These are phyloP conservation scores for Chloropsis cyanopogon DNA, from an alignment of 2,113 vertebrate species.

Conservation along the genomic window DNA sequence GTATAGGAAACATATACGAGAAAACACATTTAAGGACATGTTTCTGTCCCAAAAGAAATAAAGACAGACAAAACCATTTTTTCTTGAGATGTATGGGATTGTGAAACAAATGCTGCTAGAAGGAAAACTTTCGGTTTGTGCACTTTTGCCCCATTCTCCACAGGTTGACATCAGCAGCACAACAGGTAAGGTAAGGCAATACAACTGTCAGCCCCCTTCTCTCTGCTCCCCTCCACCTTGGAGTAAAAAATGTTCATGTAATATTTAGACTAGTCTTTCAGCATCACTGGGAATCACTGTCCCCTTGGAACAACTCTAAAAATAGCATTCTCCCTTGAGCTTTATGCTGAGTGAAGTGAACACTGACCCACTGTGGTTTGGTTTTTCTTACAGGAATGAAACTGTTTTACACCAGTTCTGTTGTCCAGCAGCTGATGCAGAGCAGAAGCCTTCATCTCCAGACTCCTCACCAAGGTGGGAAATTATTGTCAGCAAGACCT, in stretches of 20 bases:
- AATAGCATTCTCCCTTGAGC: not conserved
- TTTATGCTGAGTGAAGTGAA: conserved; percentile 6
- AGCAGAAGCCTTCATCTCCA: conserved; percentile 80
- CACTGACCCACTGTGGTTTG: conserved; percentile 17
- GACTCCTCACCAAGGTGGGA: conserved; percentile 76
- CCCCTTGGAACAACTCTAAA: not conserved
- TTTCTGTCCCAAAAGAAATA: not conserved
- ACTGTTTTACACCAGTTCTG: conserved; percentile 98
- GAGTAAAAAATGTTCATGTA: not conserved
- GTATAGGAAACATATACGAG: not conserved
- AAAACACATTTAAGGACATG: not conserved
- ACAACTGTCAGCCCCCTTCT: not conserved
- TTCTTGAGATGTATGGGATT: not conserved
- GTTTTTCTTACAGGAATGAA: conserved; percentile 85
- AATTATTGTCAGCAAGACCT: not conserved
- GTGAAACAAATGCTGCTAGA: not conserved
- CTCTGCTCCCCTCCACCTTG: not conserved
- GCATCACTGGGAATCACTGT: not conserved
- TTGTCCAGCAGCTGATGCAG: conserved; percentile 91
- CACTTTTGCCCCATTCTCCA: not conserved
- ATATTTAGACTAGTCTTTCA: not conserved
- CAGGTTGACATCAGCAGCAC: not conserved
- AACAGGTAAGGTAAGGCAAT: not conserved
- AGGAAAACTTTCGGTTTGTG: not conserved
- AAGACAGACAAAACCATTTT: not conserved